Base-by-base conservation (phyloP, 2,797 vertebrate species). In the Siniperca undulata region DNA sequence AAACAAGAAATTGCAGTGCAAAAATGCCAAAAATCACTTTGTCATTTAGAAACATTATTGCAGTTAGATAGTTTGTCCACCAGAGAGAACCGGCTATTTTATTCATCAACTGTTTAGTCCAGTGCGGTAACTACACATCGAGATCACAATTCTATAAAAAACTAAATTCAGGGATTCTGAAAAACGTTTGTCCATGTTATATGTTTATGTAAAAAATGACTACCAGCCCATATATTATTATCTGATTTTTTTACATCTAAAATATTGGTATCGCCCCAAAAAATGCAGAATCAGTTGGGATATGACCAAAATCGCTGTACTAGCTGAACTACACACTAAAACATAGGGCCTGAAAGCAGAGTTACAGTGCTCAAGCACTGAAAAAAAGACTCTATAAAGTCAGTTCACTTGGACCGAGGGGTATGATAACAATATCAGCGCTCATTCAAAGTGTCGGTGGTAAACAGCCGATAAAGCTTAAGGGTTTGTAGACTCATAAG, bases 391-490 rank as follows among this genome's bases (percentile, higher is more conserved):
- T 66, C 36, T 52, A 2, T 60, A 16, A 50, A 53, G 36, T 80
- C n/a, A 36, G 36, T 56, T 67, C n/a, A 60, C 14, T 27, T 60
- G 19, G 27, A 76, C 70, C 6, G 55, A 82, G 52, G 17, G 50
- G 17, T 48, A 55, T 58, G 58, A 76, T 70, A 80, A 71, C 58
- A 61, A 30, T 24, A 70, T 38, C 14, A 78, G 30, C 5, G 50
- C 30, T 46, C 59, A n/a, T 55, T 59, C 19, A 74, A 56, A 78
- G 64, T 40, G 61, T 56, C 30, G 5, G 44, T 11, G 27, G 46
- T 16, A 44, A 78, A 46, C 36, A 59, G 50, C 13, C 48, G n/a
- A 81, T 82, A 42, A 77, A 73, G 61, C 24, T 44, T n/a, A 56
- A 73, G 14, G 56, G 68, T 60, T 50, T 80, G 14, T 52, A 22